Evolutionary conservation across 2,113 vertebrate species (phyloP), one percentile per base, ranked within the genome.

Genomic region (Ameiurus melas): DNA sequence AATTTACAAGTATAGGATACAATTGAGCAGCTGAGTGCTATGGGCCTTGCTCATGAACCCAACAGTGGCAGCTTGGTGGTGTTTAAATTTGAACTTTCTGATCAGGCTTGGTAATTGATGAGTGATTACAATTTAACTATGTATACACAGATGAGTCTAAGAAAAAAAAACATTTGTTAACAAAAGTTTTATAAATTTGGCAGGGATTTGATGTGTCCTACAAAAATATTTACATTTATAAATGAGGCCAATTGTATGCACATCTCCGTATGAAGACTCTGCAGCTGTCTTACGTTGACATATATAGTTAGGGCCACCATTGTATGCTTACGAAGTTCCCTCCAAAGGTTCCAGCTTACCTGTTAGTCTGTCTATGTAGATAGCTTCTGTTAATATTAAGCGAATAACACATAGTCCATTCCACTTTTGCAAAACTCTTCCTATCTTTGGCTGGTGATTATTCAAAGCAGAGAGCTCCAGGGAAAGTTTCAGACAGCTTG

Each of bases 401-500:
- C 51, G 1, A 87, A 39, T 70, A 80, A 53, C 73, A 51, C 58
- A 22, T 27, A 81, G 78, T 64, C 80, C 5, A 20, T 83, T 47
- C 55, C n/a, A 60, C 68, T 53, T 47, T 47, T 19, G 33, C 5
- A 8, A 83, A 73, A 33, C 66, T 81, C 25, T 60, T 43, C 22
- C 70, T 58, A 83, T 43, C 66, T 60, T 30, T 20, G 36, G 53
- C 86, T 33, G 80, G 86, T 51, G 86, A 87, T 87, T 87, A 87
- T 87, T 87, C 86, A 75, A 71, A 87, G 86, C 86, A 47, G 27
- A 14, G 86, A 60, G 85, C 53, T 58, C 70, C 33, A 39, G 85
- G 70, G 36, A 86, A 60, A 33, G 70, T 70, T 86, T 75, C 84
- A 82, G 88, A 85, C 88, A 73, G 88, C n/a, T 75, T 86, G 51